These are phyloP conservation scores for Syngnathoides biaculeatus DNA, from an alignment of 2,113 vertebrate species.

Conservation along the genomic window DNA sequence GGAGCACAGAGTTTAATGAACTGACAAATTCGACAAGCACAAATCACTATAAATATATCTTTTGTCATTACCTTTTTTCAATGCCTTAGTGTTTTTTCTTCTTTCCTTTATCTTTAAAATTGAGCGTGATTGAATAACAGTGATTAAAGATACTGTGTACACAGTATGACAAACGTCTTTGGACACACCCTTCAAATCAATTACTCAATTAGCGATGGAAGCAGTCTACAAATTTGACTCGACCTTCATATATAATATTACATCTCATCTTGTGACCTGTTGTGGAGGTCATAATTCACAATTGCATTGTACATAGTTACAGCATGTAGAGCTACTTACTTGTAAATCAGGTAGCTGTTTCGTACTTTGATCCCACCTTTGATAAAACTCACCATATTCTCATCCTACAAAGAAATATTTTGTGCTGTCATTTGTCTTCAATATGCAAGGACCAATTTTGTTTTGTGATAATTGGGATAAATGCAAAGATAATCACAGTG, in stretches of 20 bases:
- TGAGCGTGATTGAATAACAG: background rate
- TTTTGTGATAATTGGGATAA: background rate
- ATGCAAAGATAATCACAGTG: background rate
- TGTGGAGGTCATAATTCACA: background rate
- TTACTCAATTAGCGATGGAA: no score
- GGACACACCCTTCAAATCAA: background rate
- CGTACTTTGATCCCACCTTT: slow-evolving; percentile 83
- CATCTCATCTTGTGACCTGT: no score
- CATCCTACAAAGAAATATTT: slow-evolving; percentile 64
- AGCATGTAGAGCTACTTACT: slow-evolving; percentile 62
- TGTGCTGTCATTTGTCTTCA: background rate
- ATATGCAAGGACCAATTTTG: background rate
- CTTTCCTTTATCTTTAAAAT: background rate
- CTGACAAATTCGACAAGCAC: background rate
- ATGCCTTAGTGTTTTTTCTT: background rate
- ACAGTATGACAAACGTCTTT: background rate
- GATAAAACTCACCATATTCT: slow-evolving; percentile 83
- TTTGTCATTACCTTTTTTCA: background rate
- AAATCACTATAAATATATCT: no score
- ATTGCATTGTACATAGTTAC: background rate
- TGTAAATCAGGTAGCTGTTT: slow-evolving; percentile 82
- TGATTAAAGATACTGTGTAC: background rate
- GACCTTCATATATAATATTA: no score
- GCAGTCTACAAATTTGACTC: no score
- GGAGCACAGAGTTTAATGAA: background rate